A percentile compares a stretch with the other conserved stretches of the same genome.
Conservation (phyloP, 2,113 vertebrate species). For the Ophiodon elongatus region DNA sequence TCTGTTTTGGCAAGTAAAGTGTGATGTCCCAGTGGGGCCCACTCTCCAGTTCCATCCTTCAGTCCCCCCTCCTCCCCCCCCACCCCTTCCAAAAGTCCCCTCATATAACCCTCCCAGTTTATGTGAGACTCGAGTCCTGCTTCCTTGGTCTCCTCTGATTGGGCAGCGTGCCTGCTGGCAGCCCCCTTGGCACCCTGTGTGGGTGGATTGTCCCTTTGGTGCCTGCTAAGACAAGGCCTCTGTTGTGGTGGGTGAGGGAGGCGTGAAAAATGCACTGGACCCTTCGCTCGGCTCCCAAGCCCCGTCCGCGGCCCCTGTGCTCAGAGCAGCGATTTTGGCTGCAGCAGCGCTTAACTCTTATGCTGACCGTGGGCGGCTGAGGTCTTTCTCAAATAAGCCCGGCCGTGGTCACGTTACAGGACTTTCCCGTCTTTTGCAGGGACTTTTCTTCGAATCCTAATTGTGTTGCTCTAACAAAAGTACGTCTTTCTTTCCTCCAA, state of each 20-base stretch:
- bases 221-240: slow-evolving; percentile 77
- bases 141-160: slow-evolving; percentile 72
- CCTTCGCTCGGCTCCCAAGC: slow-evolving; percentile 72
- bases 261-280: slow-evolving; percentile 78
- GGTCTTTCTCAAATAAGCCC: slow-evolving; percentile 20
- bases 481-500: background rate
- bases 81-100: slow-evolving; percentile 42
- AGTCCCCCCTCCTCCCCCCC: slow-evolving; percentile 7
- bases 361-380: background rate
- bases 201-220: slow-evolving; percentile 76
- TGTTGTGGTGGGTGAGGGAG: slow-evolving; percentile 80
- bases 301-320: slow-evolving; percentile 68
- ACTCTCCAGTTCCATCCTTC: slow-evolving; percentile 50
- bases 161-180: slow-evolving; percentile 75
- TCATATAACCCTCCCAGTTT: slow-evolving; percentile 50
- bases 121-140: slow-evolving; percentile 58
- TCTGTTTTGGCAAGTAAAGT: slow-evolving; percentile 48
- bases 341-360: slow-evolving; percentile 37
- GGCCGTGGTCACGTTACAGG: background rate
- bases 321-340: slow-evolving; percentile 52
- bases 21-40: slow-evolving; percentile 61
- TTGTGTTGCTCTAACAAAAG: background rate
- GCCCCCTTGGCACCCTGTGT: slow-evolving; percentile 71
- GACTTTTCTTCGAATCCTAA: background rate
- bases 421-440: background rate